Percentiles rank a stretch among this genome's conserved stretches.
Conservation (phyloP, 1,140 invertebrate species). For the Forficula auricularia region DNA sequence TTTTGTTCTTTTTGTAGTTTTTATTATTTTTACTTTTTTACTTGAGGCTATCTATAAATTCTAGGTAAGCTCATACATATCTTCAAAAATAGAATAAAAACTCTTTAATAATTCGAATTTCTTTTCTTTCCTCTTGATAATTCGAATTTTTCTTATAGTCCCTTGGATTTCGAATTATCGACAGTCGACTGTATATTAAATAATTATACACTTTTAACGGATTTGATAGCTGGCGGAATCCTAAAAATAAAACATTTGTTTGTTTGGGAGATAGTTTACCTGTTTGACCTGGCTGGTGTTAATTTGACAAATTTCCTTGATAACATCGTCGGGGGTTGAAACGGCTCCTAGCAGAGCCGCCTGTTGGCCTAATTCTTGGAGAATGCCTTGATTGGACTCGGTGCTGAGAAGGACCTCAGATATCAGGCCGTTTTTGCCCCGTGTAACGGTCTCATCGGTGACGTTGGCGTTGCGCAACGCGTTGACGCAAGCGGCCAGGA, state of each 20-base stretch:
- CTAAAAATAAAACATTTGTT: constrained; percentile 10
- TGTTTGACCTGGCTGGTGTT: constrained; percentile 45
- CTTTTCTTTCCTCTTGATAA: too few species aligned
- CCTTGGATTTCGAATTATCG: too few species aligned
- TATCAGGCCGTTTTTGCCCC: constrained; percentile 58
- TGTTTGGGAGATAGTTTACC: constrained; percentile 27
- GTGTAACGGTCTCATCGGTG: constrained; percentile 42
- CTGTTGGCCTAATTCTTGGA: constrained; percentile 47
- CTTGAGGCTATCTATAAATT: too few species aligned
- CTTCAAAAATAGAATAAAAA: too few species aligned
- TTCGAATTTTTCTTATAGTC: too few species aligned
- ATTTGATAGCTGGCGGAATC: constrained; percentile 5
- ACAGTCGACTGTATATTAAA: too few species aligned
- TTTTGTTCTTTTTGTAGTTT: too few species aligned
- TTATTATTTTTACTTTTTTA: too few species aligned
- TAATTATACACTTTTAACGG: too few species aligned
- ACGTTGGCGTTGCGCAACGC: constrained; percentile 14
- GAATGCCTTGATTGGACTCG: constrained; percentile 37
- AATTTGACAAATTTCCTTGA: constrained; percentile 47
- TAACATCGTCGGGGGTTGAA: constrained; percentile 31
- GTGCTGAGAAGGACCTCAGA: constrained; percentile 37
- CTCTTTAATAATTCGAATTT: too few species aligned
- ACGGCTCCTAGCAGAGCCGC: constrained; percentile 38
- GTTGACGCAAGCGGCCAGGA: constrained; percentile 1
- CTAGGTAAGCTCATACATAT: too few species aligned